Percentiles rank a stretch among this genome's conserved stretches.
Conservation (phyloP, 1,140 invertebrate species). For the Spodoptera litura region DNA sequence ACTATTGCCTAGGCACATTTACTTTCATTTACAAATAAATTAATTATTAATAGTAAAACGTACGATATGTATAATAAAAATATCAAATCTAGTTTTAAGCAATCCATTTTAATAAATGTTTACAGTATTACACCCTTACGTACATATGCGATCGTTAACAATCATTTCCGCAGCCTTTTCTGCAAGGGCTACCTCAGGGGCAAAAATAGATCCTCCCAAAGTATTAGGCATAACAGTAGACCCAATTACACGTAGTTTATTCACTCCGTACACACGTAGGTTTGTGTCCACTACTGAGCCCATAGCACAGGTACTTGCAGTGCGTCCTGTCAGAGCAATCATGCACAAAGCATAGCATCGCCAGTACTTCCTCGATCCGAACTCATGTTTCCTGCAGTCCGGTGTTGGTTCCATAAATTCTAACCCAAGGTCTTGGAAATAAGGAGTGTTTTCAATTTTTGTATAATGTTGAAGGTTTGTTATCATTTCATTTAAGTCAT, state of each 20-base stretch:
- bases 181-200: constrained; percentile 43
- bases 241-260: constrained; percentile 63
- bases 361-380: constrained; percentile 69
- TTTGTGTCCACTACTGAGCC: constrained; percentile 80
- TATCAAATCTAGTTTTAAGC: too few species aligned
- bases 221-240: constrained; percentile 63
- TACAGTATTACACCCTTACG: too few species aligned
- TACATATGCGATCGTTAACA: neutral
- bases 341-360: constrained; percentile 72
- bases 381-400: constrained; percentile 32
- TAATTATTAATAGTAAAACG: too few species aligned
- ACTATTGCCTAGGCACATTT: too few species aligned
- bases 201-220: constrained; percentile 53
- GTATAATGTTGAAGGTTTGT: neutral
- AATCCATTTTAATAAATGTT: too few species aligned
- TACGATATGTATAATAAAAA: too few species aligned
- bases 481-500: neutral
- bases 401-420: constrained; percentile 45
- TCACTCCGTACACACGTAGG: constrained; percentile 75
- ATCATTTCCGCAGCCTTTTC: constrained; percentile 18
- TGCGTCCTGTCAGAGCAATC: constrained; percentile 74
- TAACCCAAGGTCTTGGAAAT: constrained; percentile 35
- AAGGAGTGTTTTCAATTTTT: constrained; percentile 28
- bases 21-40: too few species aligned
- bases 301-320: constrained; percentile 85